These are phyloP conservation scores for Eulemur rubriventer DNA, from an alignment of 2,797 vertebrate species.

Conservation along the genomic window DNA sequence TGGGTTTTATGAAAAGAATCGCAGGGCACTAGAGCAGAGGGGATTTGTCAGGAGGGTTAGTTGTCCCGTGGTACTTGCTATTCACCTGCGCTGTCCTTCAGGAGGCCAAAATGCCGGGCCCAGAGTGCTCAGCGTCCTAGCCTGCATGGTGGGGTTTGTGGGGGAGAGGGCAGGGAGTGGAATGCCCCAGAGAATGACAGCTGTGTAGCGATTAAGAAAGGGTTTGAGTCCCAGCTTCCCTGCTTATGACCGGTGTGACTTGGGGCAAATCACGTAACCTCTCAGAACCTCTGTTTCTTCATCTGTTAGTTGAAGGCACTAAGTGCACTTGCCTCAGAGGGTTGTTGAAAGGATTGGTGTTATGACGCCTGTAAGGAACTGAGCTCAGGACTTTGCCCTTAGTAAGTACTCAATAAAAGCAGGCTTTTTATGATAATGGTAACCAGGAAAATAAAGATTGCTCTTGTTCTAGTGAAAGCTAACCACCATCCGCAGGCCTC, in stretches of 20 bases:
- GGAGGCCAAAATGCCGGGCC: background rate
- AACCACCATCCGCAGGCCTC: rapidly evolving
- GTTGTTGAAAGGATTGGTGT: background rate
- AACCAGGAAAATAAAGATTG: background rate
- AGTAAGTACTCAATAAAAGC: background rate
- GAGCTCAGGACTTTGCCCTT: background rate
- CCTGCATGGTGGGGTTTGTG: background rate
- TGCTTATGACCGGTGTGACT: background rate
- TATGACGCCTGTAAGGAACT: rapidly evolving
- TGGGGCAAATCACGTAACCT: background rate
- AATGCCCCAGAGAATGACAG: background rate
- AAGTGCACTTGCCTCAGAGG: background rate
- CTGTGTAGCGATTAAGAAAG: rapidly evolving
- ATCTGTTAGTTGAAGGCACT: background rate
- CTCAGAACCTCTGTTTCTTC: background rate
- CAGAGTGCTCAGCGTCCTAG: background rate
- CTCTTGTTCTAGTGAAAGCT: background rate
- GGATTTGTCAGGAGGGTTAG: background rate
- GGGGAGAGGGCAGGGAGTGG: no score
- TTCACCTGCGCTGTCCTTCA: background rate
- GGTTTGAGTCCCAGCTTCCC: background rate
- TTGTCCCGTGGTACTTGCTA: background rate
- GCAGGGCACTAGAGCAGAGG: background rate
- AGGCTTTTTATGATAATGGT: background rate
- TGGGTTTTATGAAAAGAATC: background rate